Evolutionary conservation across 1,140 invertebrate species (phyloP).

Genomic region (Ceratosolen fusciceps): DNA sequence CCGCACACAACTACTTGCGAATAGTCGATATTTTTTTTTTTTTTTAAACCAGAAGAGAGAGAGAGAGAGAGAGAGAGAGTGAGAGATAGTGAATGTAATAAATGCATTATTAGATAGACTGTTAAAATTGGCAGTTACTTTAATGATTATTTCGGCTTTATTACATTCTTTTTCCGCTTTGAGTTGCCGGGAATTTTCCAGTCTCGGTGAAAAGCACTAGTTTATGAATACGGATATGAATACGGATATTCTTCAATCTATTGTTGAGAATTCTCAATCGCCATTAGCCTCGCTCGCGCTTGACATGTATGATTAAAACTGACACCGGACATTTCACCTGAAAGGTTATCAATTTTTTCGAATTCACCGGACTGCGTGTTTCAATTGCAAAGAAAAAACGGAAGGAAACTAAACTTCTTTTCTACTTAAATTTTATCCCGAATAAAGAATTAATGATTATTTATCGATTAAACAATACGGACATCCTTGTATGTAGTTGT

Average conservation of each 20-base stretch:
- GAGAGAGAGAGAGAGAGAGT: no score
- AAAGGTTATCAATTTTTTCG: no score
- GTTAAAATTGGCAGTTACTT: not conserved
- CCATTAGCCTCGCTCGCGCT: not conserved
- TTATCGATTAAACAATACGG: no score
- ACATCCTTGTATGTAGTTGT: no score
- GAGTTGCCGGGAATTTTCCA: not conserved
- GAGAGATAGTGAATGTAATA: not conserved
- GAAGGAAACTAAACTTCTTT: no score
- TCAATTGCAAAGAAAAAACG: no score
- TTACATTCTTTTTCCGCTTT: not conserved
- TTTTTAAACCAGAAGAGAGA: no score
- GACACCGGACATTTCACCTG: no score
- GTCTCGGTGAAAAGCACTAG: not conserved
- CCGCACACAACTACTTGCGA: not conserved
- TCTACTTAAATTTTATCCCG: no score
- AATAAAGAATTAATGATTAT: no score
- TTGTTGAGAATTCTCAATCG: not conserved
- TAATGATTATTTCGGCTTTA: not conserved
- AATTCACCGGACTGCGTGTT: no score
- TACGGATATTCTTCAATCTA: not conserved
- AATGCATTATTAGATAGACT: not conserved
- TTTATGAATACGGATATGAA: not conserved
- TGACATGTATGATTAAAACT: not conserved
- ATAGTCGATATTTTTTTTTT: not conserved